Evolutionary conservation across 2,113 vertebrate genomes (phyloP), one percentile per base, ranked within the genome.

Genomic region (Tor tambroides): DNA sequence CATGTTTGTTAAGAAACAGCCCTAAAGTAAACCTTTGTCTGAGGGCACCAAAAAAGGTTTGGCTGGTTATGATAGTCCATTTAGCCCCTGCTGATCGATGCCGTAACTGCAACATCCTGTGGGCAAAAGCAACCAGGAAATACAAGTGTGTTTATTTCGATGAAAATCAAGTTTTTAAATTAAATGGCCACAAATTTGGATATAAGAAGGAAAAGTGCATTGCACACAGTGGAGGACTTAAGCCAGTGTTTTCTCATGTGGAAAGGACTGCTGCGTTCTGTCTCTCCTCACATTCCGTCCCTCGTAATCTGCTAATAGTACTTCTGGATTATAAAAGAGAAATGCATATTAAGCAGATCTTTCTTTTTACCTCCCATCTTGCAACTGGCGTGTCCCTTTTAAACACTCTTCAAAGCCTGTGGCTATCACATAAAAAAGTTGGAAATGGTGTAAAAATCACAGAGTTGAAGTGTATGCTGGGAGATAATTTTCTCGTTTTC

Each of bases 271-370:
- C 87, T 86, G 91, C 89, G 92, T 93, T 93, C 91, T 80, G 91
- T 94, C 92, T 93, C 80, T 88, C 88, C 84, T 89, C 92, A 92
- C 92, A 90, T 93, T 92, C 93, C 91, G 92, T 91, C 91, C 92
- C 91, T 91, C 90, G 92, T 95, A 95, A 95, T 94, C 94, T 94
- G 90, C 92, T 94, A 92, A 95, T 94, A 93, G 91, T 92, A 94
- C 89, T 90, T 93, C 91, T 95, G 93, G 94, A 94, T 95, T 95
- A 94, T 90, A 88, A 94, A 91, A 81, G 83, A 89, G 87, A 84
- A 90, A 89, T 17, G 84, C 90, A 88, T 90, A 90, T 63, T 93
- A 94, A 94, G 91, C 92, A 90, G 93, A 90, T 92, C 92, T 90
- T 91, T 92, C 92, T 90, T 89, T 93, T 94, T 92, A 93, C 93